Base-by-base conservation (phyloP, 2,888 invertebrate genomes). In the Phyllotreta cruciferae region DNA sequence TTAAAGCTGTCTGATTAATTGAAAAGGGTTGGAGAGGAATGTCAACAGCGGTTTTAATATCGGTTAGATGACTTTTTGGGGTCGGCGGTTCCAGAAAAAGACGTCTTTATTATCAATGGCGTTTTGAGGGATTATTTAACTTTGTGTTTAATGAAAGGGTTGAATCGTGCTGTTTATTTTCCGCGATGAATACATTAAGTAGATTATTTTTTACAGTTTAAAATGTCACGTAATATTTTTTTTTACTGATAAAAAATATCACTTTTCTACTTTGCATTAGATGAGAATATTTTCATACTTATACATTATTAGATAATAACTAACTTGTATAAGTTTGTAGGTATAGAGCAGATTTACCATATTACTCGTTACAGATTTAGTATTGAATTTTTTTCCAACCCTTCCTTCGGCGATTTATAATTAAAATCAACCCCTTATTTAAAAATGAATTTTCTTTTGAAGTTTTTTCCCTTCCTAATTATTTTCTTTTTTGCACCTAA, bases 1-100 rank as follows among this genome's bases (percentile, higher is more conserved):
- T 75, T 75, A 72, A 74, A 75, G 62, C 71, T 66, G 70, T 66
- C 74, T 76, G 79, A 77, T 78, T 77, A 79, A 79, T 79, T 76
- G 77, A 75, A 78, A 77, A 76, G 78, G 78, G 78, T 71, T 74
- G 75, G 76, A 68, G 60, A 69, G 67, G 63, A 70, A 73, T 74
- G 76, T 76, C 75, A 74, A 74, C 75, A 68, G 66, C 62, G 75
- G 66, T 71, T 75, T 77, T 77, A 77, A 77, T 76, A 73, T 71
- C 66, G 67, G 63, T 63, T 66, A 60, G 62, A 54, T 70, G 54
- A 66, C 68, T 69, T 66, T n/a, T 52, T 60, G 57, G 64, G 63
- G 64, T 62, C 49, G 37, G 65, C 58, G 39, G 62, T 49, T 57
- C 50, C 50, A 63, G 50, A 58, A 62, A 60, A 64, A 68, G 61